Percentiles rank a stretch among this genome's conserved stretches.
phyloP scores from a whole-genome alignment of 2,113 vertebrate genomes.

The Cebidichthys violaceus region DNA sequence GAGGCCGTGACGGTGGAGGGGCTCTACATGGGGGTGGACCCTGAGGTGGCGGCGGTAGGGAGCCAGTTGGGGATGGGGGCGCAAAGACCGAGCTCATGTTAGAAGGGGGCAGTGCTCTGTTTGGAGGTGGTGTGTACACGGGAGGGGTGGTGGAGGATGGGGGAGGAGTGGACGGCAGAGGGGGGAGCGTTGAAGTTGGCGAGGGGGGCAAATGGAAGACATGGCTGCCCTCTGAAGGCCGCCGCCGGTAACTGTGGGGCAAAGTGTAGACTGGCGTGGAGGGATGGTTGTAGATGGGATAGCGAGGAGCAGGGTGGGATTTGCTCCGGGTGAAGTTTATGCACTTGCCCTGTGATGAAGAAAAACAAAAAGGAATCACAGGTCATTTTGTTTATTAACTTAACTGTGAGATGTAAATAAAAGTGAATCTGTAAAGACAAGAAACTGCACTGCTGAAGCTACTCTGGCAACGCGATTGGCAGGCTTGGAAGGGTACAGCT shows the following conservation, averaged over 20 bases:
- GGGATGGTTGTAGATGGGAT: slow-evolving; percentile 90
- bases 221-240: slow-evolving; percentile 62
- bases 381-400: neutral
- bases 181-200: slow-evolving; percentile 81
- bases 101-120: slow-evolving; percentile 74
- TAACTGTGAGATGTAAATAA: neutral
- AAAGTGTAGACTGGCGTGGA: slow-evolving; percentile 83
- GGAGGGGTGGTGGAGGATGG: slow-evolving; percentile 80
- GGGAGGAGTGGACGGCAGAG: slow-evolving; percentile 81
- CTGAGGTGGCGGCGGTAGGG: slow-evolving; percentile 82
- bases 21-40: slow-evolving; percentile 86
- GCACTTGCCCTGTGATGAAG: slow-evolving; percentile 89
- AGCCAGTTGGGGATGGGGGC: slow-evolving; percentile 66
- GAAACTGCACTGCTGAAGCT: neutral
- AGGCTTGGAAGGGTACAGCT: slow-evolving; percentile 22
- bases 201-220: slow-evolving; percentile 71
- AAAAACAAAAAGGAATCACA: neutral
- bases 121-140: slow-evolving; percentile 78
- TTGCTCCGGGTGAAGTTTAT: slow-evolving; percentile 92
- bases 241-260: slow-evolving; percentile 71
- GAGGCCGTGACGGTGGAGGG: slow-evolving; percentile 90
- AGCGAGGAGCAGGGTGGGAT: slow-evolving; percentile 84
- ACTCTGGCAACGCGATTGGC: slow-evolving; percentile 25
- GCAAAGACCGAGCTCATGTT: slow-evolving; percentile 57
- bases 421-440: neutral